A percentile compares a stretch with the other conserved stretches of the same genome.
Conservation (phyloP, 2,888 invertebrate genomes). For the Muschampia plurimacula region DNA sequence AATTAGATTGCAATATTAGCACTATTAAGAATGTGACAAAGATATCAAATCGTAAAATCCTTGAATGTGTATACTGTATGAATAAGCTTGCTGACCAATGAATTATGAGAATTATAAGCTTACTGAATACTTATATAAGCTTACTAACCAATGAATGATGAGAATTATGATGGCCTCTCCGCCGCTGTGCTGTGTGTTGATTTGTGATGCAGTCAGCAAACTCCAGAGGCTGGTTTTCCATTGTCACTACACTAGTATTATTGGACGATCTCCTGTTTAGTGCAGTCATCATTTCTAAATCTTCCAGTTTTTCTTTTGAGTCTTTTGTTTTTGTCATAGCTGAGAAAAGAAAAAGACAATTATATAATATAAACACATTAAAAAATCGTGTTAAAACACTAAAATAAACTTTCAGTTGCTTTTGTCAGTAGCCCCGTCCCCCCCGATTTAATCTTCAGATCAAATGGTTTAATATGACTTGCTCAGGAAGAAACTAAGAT, state of each 20-base stretch:
- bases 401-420: background rate
- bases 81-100: conserved; percentile 61
- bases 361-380: background rate
- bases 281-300: conserved; percentile 79
- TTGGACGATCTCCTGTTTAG: conserved; percentile 72
- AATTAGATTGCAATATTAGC: too few species aligned
- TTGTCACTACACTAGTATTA: conserved; percentile 76
- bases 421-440: too few species aligned
- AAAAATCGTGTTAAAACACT: background rate
- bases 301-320: conserved; percentile 86
- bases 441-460: too few species aligned
- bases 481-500: too few species aligned
- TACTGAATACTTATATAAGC: background rate
- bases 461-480: too few species aligned
- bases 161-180: conserved; percentile 71
- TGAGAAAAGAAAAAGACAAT: conserved; percentile 49
- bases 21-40: too few species aligned
- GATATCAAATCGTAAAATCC: background rate
- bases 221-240: conserved; percentile 77
- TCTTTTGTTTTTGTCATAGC: conserved; percentile 87
- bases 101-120: conserved; percentile 66
- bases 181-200: conserved; percentile 84
- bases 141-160: conserved; percentile 68
- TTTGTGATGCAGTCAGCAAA: conserved; percentile 87
- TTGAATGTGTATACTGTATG: background rate